These are phyloP conservation scores for Neuroscelio doddi DNA, from an alignment of 2,888 invertebrate genomes.

Conservation along the genomic window DNA sequence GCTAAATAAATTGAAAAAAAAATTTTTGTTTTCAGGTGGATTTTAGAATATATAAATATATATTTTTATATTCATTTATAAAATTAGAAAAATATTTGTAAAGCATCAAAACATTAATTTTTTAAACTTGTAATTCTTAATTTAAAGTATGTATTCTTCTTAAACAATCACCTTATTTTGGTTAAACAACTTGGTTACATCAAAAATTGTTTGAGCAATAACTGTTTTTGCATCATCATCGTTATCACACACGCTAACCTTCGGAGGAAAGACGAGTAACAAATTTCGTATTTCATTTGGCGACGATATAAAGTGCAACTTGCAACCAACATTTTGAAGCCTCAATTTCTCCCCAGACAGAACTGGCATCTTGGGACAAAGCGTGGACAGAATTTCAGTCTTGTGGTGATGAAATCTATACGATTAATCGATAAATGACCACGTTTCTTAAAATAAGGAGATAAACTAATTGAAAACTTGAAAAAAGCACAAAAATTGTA, in stretches of 20 bases:
- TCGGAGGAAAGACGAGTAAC: constrained; percentile 63
- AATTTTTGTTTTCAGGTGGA: too few relatives aligned
- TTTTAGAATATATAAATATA: too few relatives aligned
- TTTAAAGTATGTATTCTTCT: not conserved
- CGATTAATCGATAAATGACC: too few relatives aligned
- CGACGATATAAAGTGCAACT: constrained; percentile 66
- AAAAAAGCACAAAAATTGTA: too few relatives aligned
- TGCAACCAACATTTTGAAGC: constrained; percentile 63
- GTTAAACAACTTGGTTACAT: constrained; percentile 58
- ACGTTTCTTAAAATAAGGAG: too few relatives aligned
- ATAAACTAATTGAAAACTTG: too few relatives aligned
- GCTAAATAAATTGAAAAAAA: too few relatives aligned
- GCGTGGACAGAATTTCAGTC: constrained; percentile 59
- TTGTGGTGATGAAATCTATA: constrained; percentile 68
- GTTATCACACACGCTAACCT: constrained; percentile 61
- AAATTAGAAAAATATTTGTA: too few relatives aligned
- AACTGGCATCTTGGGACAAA: constrained; percentile 53
- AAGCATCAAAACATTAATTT: too few relatives aligned
- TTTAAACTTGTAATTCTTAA: not conserved
- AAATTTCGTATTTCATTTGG: constrained; percentile 62
- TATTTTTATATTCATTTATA: too few relatives aligned
- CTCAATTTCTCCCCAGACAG: constrained; percentile 53
- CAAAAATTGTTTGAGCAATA: constrained; percentile 57
- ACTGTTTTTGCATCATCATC: constrained; percentile 48
- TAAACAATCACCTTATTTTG: constrained; percentile 54